Conservation (phyloP, 2,888 invertebrate species). For the Leptura quadrifasciata region DNA sequence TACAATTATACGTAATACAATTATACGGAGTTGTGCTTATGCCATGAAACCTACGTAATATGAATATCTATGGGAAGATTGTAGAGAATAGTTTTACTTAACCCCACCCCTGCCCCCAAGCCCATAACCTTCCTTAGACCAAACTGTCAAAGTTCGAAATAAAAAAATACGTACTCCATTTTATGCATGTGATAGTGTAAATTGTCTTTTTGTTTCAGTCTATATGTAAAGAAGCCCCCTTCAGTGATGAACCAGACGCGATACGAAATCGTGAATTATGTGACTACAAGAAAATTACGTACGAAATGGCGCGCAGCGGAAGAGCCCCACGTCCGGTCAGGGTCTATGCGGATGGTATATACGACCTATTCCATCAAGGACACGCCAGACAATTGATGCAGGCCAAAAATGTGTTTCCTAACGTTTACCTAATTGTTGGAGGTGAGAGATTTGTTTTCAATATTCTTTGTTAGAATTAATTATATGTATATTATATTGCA, state of each 20-base stretch:
- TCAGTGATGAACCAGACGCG: constrained; percentile 91
- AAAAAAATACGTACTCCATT: too few species aligned
- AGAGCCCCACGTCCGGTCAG: constrained; percentile 89
- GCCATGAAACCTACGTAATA: too few species aligned
- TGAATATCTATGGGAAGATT: too few species aligned
- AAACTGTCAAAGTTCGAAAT: too few species aligned
- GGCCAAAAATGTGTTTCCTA: constrained; percentile 97
- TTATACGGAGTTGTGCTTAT: too few species aligned
- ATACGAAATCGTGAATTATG: constrained; percentile 84
- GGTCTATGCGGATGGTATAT: constrained; percentile 99
- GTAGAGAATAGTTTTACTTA: too few species aligned
- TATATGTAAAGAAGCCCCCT: constrained; percentile 89
- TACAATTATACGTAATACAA: too few species aligned
- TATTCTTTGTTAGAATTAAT: too few species aligned
- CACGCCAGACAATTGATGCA: constrained; percentile 98
- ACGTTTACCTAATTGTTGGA: constrained; percentile 98
- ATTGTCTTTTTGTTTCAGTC: constrained; percentile 75
- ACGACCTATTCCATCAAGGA: constrained; percentile 99
- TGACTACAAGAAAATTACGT: constrained; percentile 90
- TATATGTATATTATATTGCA: too few species aligned
- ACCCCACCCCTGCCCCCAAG: too few species aligned
- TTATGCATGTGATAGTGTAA: too few species aligned
- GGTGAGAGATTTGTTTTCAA: constrained; percentile 80
- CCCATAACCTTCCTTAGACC: too few species aligned
- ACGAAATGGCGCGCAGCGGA: constrained; percentile 89